Evolutionary conservation across 2,797 vertebrate species (phyloP), one percentile per base, ranked within the genome.

Genomic region (Pseudocheirus occidentalis): DNA sequence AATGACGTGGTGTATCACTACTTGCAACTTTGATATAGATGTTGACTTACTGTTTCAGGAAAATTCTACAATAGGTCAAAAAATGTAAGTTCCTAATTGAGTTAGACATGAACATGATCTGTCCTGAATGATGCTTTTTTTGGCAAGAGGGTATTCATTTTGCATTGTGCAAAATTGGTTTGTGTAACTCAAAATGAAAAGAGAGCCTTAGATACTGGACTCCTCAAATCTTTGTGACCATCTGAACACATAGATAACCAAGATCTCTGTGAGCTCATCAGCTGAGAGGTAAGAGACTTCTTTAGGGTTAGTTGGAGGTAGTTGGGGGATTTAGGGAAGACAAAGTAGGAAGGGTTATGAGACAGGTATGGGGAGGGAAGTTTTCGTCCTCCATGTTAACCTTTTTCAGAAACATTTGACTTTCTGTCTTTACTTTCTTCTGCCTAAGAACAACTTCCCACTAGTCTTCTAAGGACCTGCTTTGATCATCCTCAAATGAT

Each of bases 1-100:
- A 91, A 99, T 99, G 99, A 99, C 99, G 1, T 99, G 99, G 99
- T 99, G 99, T 96, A 99, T 99, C 98, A 99, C 99, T 92, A 99
- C 99, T 0, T 99, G 99, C 98, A 99, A 98, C 98, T 99, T 99
- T 96, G 99, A 99, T 93, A 98, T 99, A 4, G 99, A 99, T 0
- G 99, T 99, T 89, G 99, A 99, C 98, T 99, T 99, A 24, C 99
- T 99, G 27, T 99, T 99, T 98, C 99, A 99, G 97, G 99, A 99
- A 98, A 99, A 99, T 98, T 99, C 99, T 12, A 99, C 99, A 40
- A 99, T 99, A 92, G 99, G 99, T 59, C 99, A 99, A 98, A 99
- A 99, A 98, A 99, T 99, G 99, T 99, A 97, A 99, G 99, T 97
- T 92, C 55, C 40, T 87, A 50, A n/a, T 94, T 34, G 94, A 90